These are phyloP conservation scores for Bombus ignitus DNA, from an alignment of 1,140 invertebrate species.

Conservation along the genomic window DNA sequence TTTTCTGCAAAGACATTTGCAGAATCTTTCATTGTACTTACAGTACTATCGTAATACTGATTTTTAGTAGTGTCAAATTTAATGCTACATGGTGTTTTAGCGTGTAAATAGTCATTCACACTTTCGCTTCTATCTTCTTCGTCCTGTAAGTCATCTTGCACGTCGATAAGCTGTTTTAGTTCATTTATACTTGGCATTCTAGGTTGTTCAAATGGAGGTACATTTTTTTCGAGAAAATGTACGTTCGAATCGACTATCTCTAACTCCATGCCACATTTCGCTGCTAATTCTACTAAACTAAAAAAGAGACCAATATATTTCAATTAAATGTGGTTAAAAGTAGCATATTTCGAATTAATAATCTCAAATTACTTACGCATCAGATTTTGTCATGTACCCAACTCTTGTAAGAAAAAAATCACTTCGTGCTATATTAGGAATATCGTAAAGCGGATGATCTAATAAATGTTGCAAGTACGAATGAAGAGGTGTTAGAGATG, in stretches of 20 bases:
- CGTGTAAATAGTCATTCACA: conserved; percentile 71
- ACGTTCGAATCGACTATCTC: conserved; percentile 67
- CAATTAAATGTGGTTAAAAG: neutral
- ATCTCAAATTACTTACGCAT: conserved; percentile 69
- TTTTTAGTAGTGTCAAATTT: conserved; percentile 67
- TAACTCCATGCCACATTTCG: conserved; percentile 68
- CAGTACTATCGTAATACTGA: conserved; percentile 56
- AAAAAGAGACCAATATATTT: conserved; percentile 46
- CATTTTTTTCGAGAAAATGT: conserved; percentile 75
- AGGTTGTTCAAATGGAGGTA: conserved; percentile 66
- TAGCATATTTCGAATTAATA: neutral
- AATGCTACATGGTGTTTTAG: conserved; percentile 61
- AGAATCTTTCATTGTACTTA: conserved; percentile 14
- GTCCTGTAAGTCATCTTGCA: conserved; percentile 44
- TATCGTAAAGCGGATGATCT: conserved; percentile 63
- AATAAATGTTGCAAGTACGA: conserved; percentile 75
- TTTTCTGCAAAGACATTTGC: conserved; percentile 10
- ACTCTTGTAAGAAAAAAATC: conserved; percentile 75
- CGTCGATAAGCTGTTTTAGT: conserved; percentile 49
- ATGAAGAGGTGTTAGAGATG: conserved; percentile 75
- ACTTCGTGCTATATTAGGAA: conserved; percentile 69
- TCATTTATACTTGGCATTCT: conserved; percentile 54
- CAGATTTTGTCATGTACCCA: conserved; percentile 72
- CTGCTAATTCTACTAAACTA: conserved; percentile 70
- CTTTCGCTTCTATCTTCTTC: conserved; percentile 56